Evolutionary conservation across 2,113 vertebrate genomes (phyloP).

Genomic region (Hemichromis elongatus): DNA sequence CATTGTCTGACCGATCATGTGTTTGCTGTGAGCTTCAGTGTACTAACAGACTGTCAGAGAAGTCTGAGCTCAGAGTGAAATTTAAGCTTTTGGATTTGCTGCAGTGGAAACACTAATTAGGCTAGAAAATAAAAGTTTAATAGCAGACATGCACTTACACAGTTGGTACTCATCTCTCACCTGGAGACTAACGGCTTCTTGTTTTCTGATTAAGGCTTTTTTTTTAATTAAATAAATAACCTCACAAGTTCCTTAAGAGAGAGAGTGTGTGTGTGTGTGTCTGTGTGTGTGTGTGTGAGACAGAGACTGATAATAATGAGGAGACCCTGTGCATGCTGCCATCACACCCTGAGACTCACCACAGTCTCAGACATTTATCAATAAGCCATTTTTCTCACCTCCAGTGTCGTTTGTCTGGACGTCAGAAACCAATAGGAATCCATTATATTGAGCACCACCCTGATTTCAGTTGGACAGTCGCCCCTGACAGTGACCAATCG

Average conservation of each 20-base stretch:
- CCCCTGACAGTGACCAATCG: constrained; percentile 59
- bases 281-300: not conserved
- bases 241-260: not conserved
- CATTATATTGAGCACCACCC: constrained; percentile 57
- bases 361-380: constrained; percentile 39
- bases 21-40: not conserved
- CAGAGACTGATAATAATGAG: not conserved
- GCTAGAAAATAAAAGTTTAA: not conserved
- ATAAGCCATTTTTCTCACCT: constrained; percentile 50
- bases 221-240: not conserved
- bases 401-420: constrained; percentile 42
- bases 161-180: not conserved
- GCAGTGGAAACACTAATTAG: not conserved
- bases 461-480: constrained; percentile 40
- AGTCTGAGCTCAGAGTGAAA: not conserved
- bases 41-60: not conserved
- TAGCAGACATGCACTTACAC: not conserved
- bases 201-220: not conserved
- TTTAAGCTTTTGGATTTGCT: not conserved
- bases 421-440: constrained; percentile 65
- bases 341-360: not conserved
- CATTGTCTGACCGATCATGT: not conserved
- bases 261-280: not conserved
- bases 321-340: not conserved
- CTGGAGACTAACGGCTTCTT: not conserved